phyloP scores from a whole-genome alignment of 2,113 vertebrate species.

The Empidonax alnorum region DNA sequence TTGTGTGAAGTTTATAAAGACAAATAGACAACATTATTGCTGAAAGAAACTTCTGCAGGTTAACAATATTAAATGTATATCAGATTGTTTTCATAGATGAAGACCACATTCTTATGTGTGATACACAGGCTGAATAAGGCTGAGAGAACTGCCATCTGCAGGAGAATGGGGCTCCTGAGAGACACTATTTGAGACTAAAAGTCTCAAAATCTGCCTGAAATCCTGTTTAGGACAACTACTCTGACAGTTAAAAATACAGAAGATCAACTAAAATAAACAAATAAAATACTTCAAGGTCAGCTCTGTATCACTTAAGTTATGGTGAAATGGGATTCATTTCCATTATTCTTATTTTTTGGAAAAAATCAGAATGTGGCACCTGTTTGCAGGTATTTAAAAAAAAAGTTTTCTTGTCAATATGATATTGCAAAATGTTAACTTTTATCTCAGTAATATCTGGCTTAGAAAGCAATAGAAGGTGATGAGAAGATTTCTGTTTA shows the following conservation, averaged over 20 bases:
- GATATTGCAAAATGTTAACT: background rate
- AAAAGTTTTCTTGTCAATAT: background rate
- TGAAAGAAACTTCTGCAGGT: background rate
- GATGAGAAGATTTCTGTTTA: conserved; percentile 8
- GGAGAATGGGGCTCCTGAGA: background rate
- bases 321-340: background rate
- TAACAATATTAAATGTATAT: background rate
- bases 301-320: background rate
- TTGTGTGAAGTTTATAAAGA: background rate
- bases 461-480: background rate
- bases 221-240: background rate
- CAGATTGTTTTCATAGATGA: background rate
- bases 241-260: background rate
- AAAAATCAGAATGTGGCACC: background rate
- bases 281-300: background rate
- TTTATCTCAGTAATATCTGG: background rate
- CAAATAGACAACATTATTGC: background rate
- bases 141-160: background rate
- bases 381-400: background rate
- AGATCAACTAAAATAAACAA: background rate
- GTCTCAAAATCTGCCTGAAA: background rate
- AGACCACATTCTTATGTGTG: background rate
- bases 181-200: background rate
- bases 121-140: background rate
- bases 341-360: background rate